These are phyloP conservation scores for Priocnemis perturbator DNA, from an alignment of 2,888 invertebrate species.

Conservation along the genomic window DNA sequence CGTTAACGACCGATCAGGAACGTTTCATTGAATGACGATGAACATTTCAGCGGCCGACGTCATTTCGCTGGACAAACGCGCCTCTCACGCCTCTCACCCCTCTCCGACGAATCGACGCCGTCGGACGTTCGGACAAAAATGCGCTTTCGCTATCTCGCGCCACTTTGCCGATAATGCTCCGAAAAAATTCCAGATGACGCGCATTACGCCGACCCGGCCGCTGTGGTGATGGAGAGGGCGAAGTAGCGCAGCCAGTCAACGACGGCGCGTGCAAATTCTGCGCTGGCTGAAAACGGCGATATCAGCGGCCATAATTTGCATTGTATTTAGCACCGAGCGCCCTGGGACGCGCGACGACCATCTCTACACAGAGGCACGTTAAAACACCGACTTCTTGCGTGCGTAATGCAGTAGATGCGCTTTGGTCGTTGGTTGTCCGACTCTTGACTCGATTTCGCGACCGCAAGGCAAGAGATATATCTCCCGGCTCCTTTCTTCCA, in stretches of 20 bases:
- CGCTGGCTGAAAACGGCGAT: conserved; percentile 41
- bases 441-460: conserved; percentile 71
- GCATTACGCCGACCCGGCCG: too few species aligned
- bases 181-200: too few species aligned
- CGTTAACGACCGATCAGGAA: too few species aligned
- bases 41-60: conserved; percentile 2
- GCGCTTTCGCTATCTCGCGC: too few species aligned
- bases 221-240: neutral
- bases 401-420: conserved; percentile 70
- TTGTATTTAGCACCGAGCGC: neutral
- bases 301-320: neutral
- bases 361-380: conserved; percentile 56
- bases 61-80: neutral
- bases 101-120: too few species aligned
- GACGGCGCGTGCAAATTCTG: neutral
- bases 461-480: conserved; percentile 68
- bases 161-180: too few species aligned
- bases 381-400: conserved; percentile 67
- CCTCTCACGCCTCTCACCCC: too few species aligned
- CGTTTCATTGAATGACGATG: neutral
- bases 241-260: too few species aligned
- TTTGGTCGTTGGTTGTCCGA: conserved; percentile 61
- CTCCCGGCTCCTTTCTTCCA: conserved; percentile 59
- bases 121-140: too few species aligned
- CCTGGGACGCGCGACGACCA: conserved; percentile 30